These are phyloP conservation scores for Girardia tigrina DNA, from an alignment of 2,888 invertebrate genomes.

Conservation along the genomic window DNA sequence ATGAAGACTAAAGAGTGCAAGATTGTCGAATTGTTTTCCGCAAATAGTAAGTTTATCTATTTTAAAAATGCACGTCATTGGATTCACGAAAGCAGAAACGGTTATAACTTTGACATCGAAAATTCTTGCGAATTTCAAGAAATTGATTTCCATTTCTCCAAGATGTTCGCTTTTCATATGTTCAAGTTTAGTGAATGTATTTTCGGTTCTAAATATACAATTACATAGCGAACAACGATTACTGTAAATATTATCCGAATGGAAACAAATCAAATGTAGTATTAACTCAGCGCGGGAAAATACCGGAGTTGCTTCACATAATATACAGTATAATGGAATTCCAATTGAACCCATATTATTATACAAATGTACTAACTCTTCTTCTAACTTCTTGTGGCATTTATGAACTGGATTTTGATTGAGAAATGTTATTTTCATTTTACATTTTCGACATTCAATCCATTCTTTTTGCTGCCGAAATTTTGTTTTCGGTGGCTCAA, in stretches of 20 bases:
- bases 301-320: not conserved
- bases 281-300: not conserved
- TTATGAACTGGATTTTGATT: not conserved
- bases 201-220: not conserved
- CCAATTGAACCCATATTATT: not conserved
- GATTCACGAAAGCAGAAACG: not conserved
- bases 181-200: not conserved
- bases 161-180: constrained; percentile 4
- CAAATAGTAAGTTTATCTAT: not conserved
- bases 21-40: not conserved
- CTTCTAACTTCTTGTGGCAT: not conserved
- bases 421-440: not conserved
- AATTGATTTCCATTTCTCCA: constrained; percentile 17
- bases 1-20: not conserved
- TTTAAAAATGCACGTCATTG: not conserved
- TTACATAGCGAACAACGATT: not conserved
- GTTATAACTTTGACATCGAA: not conserved
- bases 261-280: not conserved
- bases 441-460: constrained; percentile 13
- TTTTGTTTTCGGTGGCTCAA: not conserved
- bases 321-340: constrained; percentile 13
- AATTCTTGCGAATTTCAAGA: not conserved
- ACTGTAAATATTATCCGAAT: constrained; percentile 18
- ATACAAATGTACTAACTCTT: not conserved
- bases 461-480: not conserved